A percentile compares a stretch with the other conserved stretches of the same genome.
These are phyloP conservation scores for Capreolus pygargus DNA, from an alignment of 2,113 vertebrate species.

Conservation along the genomic window DNA sequence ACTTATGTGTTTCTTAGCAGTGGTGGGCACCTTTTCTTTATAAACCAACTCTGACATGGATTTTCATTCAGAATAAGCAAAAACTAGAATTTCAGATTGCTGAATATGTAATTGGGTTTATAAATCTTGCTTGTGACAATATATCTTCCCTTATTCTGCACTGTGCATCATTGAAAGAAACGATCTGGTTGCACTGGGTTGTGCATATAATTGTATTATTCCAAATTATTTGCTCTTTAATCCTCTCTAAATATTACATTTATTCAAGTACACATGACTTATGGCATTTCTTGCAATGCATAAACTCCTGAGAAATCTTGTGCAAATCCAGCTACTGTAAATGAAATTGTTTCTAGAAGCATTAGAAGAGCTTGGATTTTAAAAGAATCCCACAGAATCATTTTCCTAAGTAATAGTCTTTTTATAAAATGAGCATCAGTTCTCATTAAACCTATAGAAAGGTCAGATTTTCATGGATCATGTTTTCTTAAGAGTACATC, in stretches of 20 bases:
- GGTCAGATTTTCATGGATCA: background rate
- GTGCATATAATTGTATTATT: background rate
- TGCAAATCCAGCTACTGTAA: background rate
- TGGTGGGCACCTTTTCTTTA: background rate
- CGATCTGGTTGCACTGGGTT: background rate
- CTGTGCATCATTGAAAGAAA: conserved; percentile 18
- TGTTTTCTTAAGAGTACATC: background rate
- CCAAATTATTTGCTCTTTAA: conserved; percentile 31
- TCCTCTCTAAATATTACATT: background rate
- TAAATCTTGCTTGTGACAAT: background rate
- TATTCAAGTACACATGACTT: background rate
- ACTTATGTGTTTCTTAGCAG: background rate
- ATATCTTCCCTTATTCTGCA: background rate
- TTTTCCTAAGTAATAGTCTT: background rate
- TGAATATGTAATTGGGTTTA: background rate
- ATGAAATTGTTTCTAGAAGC: background rate
- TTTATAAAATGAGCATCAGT: background rate
- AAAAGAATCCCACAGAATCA: background rate
- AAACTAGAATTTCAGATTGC: conserved; percentile 24
- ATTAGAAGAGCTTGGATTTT: background rate
- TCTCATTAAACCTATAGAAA: background rate
- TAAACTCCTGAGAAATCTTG: background rate
- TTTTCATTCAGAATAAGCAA: background rate
- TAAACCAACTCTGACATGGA: background rate
- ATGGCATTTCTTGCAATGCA: background rate